These are phyloP conservation scores for Xiphorhynchus erythropygius DNA, from an alignment of 2,797 vertebrate species.

Conservation along the genomic window DNA sequence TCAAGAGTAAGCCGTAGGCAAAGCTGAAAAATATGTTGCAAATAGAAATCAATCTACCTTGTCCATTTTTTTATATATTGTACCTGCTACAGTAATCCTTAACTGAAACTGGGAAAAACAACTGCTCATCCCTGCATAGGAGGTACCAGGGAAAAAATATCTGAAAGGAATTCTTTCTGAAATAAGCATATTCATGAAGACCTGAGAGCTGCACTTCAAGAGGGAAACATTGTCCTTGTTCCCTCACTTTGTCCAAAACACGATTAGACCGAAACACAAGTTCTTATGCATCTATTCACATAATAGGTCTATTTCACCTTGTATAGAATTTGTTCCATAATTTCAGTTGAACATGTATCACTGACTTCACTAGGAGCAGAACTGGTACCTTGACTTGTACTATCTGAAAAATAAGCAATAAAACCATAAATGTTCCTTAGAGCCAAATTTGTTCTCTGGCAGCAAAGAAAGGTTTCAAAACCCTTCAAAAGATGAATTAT, in stretches of 20 bases:
- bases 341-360: background rate
- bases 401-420: background rate
- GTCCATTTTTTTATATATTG: background rate
- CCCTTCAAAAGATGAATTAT: background rate
- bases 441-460: background rate
- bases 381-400: background rate
- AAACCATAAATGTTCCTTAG: background rate
- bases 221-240: background rate
- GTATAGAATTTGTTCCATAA: background rate
- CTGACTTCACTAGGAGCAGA: background rate
- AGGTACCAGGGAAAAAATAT: background rate
- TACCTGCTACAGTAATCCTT: background rate
- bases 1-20: background rate
- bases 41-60: background rate
- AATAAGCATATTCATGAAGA: background rate
- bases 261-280: background rate
- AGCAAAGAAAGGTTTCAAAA: slow-evolving; percentile 4
- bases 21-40: background rate
- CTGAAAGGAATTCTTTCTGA: background rate
- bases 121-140: background rate
- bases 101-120: background rate
- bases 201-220: background rate
- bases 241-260: background rate
- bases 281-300: background rate
- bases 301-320: background rate